These are phyloP conservation scores for Xenopus borealis DNA, from an alignment of 2,113 vertebrate genomes.

Conservation along the genomic window DNA sequence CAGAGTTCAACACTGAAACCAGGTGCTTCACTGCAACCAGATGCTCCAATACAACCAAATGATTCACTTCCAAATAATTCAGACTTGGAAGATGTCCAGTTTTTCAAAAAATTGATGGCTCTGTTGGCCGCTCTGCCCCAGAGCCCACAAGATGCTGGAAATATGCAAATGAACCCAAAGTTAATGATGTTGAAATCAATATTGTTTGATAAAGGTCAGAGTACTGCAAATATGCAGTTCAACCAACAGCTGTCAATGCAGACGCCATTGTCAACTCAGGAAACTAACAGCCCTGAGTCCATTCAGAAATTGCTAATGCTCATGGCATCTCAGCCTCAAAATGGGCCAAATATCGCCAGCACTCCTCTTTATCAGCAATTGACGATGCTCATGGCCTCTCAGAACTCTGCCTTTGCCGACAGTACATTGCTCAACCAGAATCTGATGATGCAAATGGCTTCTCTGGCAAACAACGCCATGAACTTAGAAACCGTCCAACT, in stretches of 20 bases:
- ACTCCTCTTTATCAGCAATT: not conserved
- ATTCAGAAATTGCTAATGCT: too few species aligned
- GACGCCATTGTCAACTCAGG: not conserved
- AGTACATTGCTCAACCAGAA: not conserved
- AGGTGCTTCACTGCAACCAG: too few species aligned
- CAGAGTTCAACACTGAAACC: too few species aligned
- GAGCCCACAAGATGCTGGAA: not conserved
- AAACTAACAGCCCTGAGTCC: not conserved
- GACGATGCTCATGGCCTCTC: constrained; percentile 14
- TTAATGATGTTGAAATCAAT: constrained; percentile 19
- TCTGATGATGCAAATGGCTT: constrained; percentile 11
- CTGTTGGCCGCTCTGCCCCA: constrained; percentile 12
- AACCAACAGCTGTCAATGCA: not conserved
- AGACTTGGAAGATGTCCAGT: constrained; percentile 12
- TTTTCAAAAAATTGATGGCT: constrained; percentile 20
- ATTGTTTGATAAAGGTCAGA: not conserved
- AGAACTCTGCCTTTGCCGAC: not conserved
- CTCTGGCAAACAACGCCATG: not conserved
- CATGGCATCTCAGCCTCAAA: not conserved
- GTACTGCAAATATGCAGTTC: not conserved
- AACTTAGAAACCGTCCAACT: not conserved
- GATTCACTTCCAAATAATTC: not conserved
- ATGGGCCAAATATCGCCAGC: not conserved
- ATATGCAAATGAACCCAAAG: constrained; percentile 1
- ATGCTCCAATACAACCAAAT: not conserved